Percentiles rank a stretch among this genome's conserved stretches.
These are phyloP conservation scores for Microctonus aethiopoides DNA, from an alignment of 2,888 invertebrate species.

Conservation along the genomic window DNA sequence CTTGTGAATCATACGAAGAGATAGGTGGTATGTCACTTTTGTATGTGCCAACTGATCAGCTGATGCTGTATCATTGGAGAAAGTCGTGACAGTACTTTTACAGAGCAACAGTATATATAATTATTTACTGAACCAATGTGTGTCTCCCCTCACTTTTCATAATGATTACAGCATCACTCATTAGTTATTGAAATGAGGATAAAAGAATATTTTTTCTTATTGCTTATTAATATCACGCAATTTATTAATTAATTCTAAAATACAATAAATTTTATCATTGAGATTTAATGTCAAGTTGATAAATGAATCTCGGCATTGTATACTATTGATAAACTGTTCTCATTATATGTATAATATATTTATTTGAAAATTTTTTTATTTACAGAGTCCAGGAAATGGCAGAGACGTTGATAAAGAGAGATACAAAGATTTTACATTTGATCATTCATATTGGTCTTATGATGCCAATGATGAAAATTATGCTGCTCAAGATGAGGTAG, in stretches of 20 bases:
- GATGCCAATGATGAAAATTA: slow-evolving; percentile 77
- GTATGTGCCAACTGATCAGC: slow-evolving; percentile 12
- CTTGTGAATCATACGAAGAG: not conserved
- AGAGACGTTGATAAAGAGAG: slow-evolving; percentile 73
- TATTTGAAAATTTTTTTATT: slow-evolving; percentile 35
- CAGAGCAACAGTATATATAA: not conserved
- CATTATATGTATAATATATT: not conserved
- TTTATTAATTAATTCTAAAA: not conserved
- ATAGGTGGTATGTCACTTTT: not conserved
- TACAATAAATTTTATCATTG: not conserved
- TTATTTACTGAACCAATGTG: not conserved
- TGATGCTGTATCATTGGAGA: slow-evolving; percentile 24
- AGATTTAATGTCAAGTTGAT: slow-evolving; percentile 25
- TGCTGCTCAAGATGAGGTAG: slow-evolving; percentile 81
- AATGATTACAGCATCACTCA: slow-evolving; percentile 18
- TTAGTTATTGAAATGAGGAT: not conserved
- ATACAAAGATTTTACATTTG: slow-evolving; percentile 88
- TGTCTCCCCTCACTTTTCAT: not conserved
- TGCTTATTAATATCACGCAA: not conserved
- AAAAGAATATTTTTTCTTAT: not conserved
- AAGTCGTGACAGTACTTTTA: slow-evolving; percentile 13
- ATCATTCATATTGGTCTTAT: slow-evolving; percentile 90
- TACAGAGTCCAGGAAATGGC: slow-evolving; percentile 70
- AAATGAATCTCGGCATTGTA: no score
- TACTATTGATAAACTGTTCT: no score